Percentiles rank a stretch among this genome's conserved stretches.
phyloP scores from a whole-genome alignment of 2,888 invertebrate genomes.

The Corythucha ciliata region DNA sequence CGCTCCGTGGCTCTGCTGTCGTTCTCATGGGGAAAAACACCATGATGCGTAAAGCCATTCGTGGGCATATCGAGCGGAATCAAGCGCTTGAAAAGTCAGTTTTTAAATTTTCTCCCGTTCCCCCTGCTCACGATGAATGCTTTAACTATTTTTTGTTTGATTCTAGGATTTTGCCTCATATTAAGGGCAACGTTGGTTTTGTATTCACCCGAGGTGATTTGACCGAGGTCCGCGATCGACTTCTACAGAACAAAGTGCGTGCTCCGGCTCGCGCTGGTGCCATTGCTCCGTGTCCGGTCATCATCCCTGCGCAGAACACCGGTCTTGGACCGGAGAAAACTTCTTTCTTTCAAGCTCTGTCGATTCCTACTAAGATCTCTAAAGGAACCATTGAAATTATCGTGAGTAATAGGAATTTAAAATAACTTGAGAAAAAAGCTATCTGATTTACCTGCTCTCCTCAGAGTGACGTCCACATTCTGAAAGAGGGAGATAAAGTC shows the following conservation, averaged over 20 bases:
- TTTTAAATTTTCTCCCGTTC: not conserved
- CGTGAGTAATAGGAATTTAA: slow-evolving; percentile 43
- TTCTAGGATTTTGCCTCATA: slow-evolving; percentile 72
- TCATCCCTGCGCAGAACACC: slow-evolving; percentile 97
- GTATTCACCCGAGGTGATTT: slow-evolving; percentile 96
- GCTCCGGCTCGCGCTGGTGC: slow-evolving; percentile 98
- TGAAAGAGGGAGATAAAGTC: slow-evolving; percentile 93
- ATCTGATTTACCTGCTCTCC: slow-evolving; percentile 27
- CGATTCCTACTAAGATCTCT: slow-evolving; percentile 98
- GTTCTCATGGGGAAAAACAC: slow-evolving; percentile 99
- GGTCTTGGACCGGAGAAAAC: slow-evolving; percentile 99
- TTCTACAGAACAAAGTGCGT: slow-evolving; percentile 92
- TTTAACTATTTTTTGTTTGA: slow-evolving; percentile 14
- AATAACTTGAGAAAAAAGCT: slow-evolving; percentile 9
- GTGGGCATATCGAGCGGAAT: slow-evolving; percentile 91
- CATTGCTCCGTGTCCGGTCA: slow-evolving; percentile 89
- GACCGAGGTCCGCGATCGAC: slow-evolving; percentile 80
- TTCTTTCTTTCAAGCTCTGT: slow-evolving; percentile 99
- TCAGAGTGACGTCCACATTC: slow-evolving; percentile 75
- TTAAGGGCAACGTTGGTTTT: slow-evolving; percentile 95
- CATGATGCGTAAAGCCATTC: slow-evolving; percentile 99
- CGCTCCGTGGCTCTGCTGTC: slow-evolving; percentile 78
- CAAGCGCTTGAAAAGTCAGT: slow-evolving; percentile 77
- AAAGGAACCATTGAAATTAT: slow-evolving; percentile 99
- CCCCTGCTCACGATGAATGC: not conserved